These are phyloP conservation scores for Thryonomys swinderianus DNA, from an alignment of 2,113 vertebrate species.

Conservation along the genomic window DNA sequence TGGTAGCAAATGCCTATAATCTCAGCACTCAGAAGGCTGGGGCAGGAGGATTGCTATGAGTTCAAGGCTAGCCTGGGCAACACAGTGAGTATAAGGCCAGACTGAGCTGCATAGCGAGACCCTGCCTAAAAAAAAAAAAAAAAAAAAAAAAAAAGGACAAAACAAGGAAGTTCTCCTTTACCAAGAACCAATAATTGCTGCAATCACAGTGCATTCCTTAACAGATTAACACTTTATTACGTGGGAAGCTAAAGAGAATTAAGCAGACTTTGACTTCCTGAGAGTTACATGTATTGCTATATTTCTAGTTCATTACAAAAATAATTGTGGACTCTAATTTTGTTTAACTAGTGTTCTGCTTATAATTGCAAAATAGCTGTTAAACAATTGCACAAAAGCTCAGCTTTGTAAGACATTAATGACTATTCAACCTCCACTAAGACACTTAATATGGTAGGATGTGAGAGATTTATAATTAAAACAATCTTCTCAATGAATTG, in stretches of 20 bases:
- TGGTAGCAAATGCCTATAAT: no score
- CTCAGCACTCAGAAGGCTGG: no score
- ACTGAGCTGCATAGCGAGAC: no score
- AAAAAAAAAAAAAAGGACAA: no score
- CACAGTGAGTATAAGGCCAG: no score
- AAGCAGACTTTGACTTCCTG: constrained; percentile 81
- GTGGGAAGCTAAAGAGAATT: constrained; percentile 83
- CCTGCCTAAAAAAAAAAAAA: no score
- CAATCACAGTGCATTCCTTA: constrained; percentile 80
- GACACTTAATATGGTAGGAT: constrained; percentile 82
- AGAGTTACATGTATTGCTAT: constrained; percentile 85
- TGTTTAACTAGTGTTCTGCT: constrained; percentile 86
- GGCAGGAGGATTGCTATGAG: no score
- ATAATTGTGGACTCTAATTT: constrained; percentile 88
- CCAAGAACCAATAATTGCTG: constrained; percentile 82
- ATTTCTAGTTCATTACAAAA: constrained; percentile 88
- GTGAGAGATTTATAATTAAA: constrained; percentile 86
- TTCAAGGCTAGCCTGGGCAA: no score
- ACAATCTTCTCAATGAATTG: constrained; percentile 87
- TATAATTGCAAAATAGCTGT: constrained; percentile 87
- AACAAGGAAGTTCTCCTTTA: constrained; percentile 79
- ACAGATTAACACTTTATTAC: constrained; percentile 87
- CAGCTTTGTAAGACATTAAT: constrained; percentile 83
- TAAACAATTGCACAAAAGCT: constrained; percentile 83
- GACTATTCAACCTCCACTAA: constrained; percentile 85